phyloP scores from a whole-genome alignment of 2,797 vertebrate species.

The Coendou prehensilis region DNA sequence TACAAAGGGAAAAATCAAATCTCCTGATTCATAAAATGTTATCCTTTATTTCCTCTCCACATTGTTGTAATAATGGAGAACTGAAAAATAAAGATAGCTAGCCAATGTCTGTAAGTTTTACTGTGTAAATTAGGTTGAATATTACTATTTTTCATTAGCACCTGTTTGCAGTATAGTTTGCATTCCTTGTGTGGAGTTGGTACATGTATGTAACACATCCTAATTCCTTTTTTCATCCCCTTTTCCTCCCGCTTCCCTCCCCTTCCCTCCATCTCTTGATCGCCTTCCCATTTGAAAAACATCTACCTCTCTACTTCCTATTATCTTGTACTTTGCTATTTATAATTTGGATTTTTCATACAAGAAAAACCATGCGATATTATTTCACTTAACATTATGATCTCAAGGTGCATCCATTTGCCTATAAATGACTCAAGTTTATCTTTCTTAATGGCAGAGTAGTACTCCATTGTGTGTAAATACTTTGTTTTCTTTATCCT shows the following conservation, averaged over 20 bases:
- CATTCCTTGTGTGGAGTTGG: not conserved
- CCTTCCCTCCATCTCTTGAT: not conserved
- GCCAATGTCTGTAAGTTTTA: conserved; percentile 37
- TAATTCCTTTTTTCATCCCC: not conserved
- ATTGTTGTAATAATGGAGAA: conserved; percentile 34
- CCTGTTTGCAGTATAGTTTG: not conserved
- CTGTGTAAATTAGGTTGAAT: conserved; percentile 45
- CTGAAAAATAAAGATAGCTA: conserved; percentile 44
- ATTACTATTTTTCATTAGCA: not conserved
- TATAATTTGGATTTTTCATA: not conserved
- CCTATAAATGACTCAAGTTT: not conserved
- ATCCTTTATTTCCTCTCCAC: not conserved
- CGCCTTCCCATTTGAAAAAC: not conserved
- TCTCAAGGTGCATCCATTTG: not conserved
- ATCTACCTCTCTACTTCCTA: not conserved
- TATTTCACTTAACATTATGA: not conserved
- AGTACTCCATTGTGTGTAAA: not conserved
- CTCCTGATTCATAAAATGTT: conserved; percentile 35
- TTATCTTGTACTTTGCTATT: not conserved
- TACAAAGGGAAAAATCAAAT: not conserved
- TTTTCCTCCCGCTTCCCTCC: not conserved
- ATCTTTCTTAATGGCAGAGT: not conserved
- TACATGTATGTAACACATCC: not conserved
- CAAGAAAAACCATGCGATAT: not conserved
- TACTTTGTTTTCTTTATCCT: not conserved